Evolutionary conservation across 2,888 invertebrate genomes (phyloP).

Genomic region (Cryptosula pallasiana): DNA sequence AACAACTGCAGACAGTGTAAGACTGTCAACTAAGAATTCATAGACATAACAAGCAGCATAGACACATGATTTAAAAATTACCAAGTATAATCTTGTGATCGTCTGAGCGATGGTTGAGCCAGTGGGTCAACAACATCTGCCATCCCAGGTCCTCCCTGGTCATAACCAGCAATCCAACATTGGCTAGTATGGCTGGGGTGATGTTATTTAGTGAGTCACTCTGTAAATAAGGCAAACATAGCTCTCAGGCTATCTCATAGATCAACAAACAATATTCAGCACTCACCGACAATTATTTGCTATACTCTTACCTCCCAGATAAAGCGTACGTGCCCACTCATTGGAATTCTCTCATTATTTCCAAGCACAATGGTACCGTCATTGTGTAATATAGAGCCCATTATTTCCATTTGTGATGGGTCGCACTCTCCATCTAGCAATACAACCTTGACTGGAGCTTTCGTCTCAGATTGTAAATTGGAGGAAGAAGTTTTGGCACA

Average conservation of each 20-base stretch:
- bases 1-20: too few relatives aligned
- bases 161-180: constrained; percentile 46
- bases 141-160: constrained; percentile 45
- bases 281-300: too few relatives aligned
- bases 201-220: constrained; percentile 41
- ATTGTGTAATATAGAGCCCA: constrained; percentile 41
- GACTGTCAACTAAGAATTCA: too few relatives aligned
- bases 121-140: constrained; percentile 46
- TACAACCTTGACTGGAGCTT: constrained; percentile 44
- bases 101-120: constrained; percentile 45
- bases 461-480: constrained; percentile 31
- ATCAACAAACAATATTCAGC: too few relatives aligned
- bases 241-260: too few relatives aligned
- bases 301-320: constrained; percentile 47
- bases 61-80: too few relatives aligned
- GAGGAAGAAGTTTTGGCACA: constrained; percentile 37
- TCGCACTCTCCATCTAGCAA: constrained; percentile 50
- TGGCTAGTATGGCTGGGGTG: constrained; percentile 45
- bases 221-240: too few relatives aligned
- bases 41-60: too few relatives aligned
- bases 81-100: constrained; percentile 40
- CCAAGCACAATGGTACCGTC: constrained; percentile 44
- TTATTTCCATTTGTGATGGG: constrained; percentile 43
- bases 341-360: constrained; percentile 45
- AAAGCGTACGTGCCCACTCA: constrained; percentile 44